phyloP scores from a whole-genome alignment of 1,140 invertebrate species.

The Adoxophyes honmai region DNA sequence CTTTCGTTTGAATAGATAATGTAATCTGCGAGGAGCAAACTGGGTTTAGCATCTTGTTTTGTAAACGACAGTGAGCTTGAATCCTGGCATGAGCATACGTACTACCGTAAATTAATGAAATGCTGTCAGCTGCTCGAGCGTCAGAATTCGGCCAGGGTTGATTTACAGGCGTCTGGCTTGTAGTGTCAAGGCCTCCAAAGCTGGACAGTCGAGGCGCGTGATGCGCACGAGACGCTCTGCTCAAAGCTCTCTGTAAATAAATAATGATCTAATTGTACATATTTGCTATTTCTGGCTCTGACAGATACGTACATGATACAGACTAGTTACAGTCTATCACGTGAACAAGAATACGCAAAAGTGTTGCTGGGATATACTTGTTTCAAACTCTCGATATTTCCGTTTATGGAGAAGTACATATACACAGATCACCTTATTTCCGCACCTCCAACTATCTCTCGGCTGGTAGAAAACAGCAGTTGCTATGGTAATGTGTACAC shows the following conservation, averaged over 20 bases:
- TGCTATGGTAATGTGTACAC: constrained; percentile 29
- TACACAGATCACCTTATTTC: neutral
- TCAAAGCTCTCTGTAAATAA: constrained; percentile 67
- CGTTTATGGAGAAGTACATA: too few species aligned
- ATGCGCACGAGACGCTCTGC: constrained; percentile 47
- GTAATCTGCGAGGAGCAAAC: neutral
- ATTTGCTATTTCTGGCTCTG: constrained; percentile 62
- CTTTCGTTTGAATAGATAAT: constrained; percentile 21
- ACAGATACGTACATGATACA: constrained; percentile 31
- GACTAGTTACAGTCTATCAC: neutral
- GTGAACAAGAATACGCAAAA: neutral
- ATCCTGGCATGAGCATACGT: neutral
- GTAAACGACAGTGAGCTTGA: neutral
- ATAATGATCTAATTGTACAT: constrained; percentile 75
- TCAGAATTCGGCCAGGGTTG: constrained; percentile 13
- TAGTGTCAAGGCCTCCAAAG: constrained; percentile 52
- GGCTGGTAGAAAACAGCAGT: constrained; percentile 24
- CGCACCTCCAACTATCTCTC: constrained; percentile 36
- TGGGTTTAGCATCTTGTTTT: neutral
- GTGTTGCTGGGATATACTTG: neutral
- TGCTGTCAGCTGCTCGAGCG: neutral
- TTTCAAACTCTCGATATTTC: too few species aligned
- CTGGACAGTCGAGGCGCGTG: constrained; percentile 24
- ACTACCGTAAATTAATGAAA: neutral
- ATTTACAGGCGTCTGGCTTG: constrained; percentile 28